Evolutionary conservation across 1,140 invertebrate genomes (phyloP).

Genomic region (Pemphigus obesinymphae): DNA sequence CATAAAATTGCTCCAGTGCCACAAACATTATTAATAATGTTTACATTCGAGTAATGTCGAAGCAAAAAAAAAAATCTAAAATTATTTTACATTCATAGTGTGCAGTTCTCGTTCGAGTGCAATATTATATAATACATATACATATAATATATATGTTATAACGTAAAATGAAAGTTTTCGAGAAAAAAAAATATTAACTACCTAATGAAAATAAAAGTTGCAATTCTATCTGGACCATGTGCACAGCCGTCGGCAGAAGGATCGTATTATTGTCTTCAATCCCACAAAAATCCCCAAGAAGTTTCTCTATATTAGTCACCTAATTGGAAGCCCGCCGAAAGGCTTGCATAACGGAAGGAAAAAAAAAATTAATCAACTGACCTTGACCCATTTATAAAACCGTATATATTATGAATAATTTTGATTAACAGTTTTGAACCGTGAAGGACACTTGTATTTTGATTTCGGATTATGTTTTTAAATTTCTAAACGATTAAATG

Average conservation of each 20-base stretch:
- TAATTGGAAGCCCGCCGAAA: background rate
- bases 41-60: no score
- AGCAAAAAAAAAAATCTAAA: background rate
- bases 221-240: no score
- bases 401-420: background rate
- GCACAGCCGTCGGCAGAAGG: no score
- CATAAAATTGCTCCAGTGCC: background rate
- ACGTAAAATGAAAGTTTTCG: background rate
- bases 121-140: background rate
- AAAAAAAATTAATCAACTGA: constrained; percentile 3
- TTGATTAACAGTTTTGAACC: background rate
- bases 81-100: background rate
- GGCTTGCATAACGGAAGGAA: background rate
- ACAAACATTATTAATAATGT: background rate
- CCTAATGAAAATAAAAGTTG: constrained; percentile 1
- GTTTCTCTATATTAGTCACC: background rate
- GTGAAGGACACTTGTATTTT: no score
- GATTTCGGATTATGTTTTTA: background rate
- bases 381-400: constrained; percentile 19
- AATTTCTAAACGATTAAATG: background rate
- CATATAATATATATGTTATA: background rate
- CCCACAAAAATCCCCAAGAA: background rate
- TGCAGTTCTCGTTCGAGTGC: background rate
- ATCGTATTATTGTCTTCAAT: background rate
- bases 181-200: background rate